Evolutionary conservation across 1,140 invertebrate genomes (phyloP).

Genomic region (Brachionus manjavacas): DNA sequence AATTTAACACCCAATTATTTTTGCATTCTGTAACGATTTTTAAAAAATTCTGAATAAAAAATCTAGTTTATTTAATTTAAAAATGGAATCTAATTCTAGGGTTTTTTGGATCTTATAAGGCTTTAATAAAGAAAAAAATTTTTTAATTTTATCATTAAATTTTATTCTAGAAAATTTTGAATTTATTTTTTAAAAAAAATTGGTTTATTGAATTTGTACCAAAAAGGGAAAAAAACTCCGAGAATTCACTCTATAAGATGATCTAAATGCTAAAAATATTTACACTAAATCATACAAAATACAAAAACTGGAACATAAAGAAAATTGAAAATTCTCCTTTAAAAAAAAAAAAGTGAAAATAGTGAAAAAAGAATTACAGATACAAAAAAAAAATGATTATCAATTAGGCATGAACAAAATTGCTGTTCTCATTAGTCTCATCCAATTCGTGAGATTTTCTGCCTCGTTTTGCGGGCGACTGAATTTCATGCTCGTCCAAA

Average conservation of each 20-base stretch:
- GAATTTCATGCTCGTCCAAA: neutral
- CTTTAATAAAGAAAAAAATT: neutral
- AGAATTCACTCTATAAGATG: neutral
- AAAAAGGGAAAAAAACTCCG: neutral
- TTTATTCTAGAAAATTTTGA: neutral
- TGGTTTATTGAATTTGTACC: neutral
- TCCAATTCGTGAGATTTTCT: constrained; percentile 4
- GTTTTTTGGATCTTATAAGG: too few relatives aligned
- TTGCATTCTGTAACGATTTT: too few relatives aligned
- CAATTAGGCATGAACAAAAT: neutral
- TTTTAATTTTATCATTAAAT: neutral
- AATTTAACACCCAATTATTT: too few relatives aligned
- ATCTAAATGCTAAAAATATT: constrained; percentile 24
- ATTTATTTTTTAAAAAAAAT: neutral
- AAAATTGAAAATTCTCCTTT: neutral
- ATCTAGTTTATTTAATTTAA: too few relatives aligned
- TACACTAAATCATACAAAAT: neutral
- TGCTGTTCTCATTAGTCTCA: constrained; percentile 7
- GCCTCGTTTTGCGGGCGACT: constrained; percentile 4
- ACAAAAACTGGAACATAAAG: neutral
- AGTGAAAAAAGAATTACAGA: neutral
- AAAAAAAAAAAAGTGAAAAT: neutral
- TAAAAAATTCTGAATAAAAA: too few relatives aligned
- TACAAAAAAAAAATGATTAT: neutral
- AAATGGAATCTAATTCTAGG: too few relatives aligned